phyloP scores from a whole-genome alignment of 2,113 vertebrate species.

The Caranx melampygus region DNA sequence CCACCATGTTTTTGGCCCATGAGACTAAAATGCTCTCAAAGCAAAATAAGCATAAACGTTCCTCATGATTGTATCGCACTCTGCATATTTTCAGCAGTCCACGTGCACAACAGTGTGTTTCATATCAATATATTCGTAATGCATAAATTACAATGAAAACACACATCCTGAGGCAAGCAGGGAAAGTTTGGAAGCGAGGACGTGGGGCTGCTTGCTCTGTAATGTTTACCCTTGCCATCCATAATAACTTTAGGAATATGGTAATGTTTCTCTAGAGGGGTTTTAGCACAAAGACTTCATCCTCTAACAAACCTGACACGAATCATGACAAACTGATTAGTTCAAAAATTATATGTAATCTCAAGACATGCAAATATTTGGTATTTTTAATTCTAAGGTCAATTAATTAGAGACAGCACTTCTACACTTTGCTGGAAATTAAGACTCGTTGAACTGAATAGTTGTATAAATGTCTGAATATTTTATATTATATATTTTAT shows the following conservation, averaged over 20 bases:
- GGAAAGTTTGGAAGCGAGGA: not conserved
- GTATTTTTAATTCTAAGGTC: no score
- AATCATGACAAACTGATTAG: no score
- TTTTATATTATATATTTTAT: no score
- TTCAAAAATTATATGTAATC: no score
- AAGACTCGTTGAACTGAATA: no score
- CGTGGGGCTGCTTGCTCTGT: not conserved
- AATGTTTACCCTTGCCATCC: not conserved
- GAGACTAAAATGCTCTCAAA: not conserved
- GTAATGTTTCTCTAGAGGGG: no score
- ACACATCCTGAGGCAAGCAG: conserved; percentile 11
- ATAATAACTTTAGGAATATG: no score
- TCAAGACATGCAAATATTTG: no score
- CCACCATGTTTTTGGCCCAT: not conserved
- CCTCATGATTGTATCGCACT: not conserved
- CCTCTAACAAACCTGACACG: not conserved
- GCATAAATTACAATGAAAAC: conserved; percentile 37
- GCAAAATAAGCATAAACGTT: not conserved
- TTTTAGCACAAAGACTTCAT: no score
- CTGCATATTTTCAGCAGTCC: not conserved
- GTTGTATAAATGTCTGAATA: no score
- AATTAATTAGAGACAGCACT: no score
- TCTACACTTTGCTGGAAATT: no score
- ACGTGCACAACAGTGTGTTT: conserved; percentile 1
- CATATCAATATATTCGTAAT: conserved; percentile 20